Conservation (phyloP, 2,113 vertebrate species). For the Emydocephalus ijimae region DNA sequence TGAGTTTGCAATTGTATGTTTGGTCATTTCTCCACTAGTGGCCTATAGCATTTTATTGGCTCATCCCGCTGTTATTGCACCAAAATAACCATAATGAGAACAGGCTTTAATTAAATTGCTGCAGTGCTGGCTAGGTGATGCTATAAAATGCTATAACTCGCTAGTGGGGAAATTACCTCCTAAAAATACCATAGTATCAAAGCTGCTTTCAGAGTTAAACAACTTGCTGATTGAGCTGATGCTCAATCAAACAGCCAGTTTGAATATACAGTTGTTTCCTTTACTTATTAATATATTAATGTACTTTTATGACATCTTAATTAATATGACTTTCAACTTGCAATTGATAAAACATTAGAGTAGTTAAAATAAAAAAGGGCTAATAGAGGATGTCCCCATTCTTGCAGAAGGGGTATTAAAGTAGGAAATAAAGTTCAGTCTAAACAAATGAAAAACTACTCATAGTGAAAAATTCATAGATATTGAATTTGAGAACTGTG, state of each 20-base stretch:
- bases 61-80: background rate
- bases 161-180: background rate
- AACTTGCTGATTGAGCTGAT: background rate
- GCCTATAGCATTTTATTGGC: background rate
- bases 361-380: background rate
- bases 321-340: background rate
- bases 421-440: background rate
- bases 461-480: background rate
- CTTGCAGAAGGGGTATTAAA: background rate
- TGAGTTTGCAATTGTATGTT: background rate
- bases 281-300: background rate
- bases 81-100: background rate
- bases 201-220: background rate
- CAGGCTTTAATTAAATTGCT: background rate
- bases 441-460: background rate
- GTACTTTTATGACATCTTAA: background rate
- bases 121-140: background rate
- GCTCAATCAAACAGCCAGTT: background rate
- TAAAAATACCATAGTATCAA: background rate
- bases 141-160: background rate
- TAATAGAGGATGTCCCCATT: background rate
- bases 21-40: background rate
- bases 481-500: background rate
- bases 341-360: background rate
- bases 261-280: background rate